These are phyloP conservation scores for Orestias chungarensis DNA, from an alignment of 2,797 vertebrate genomes.

Conservation along the genomic window DNA sequence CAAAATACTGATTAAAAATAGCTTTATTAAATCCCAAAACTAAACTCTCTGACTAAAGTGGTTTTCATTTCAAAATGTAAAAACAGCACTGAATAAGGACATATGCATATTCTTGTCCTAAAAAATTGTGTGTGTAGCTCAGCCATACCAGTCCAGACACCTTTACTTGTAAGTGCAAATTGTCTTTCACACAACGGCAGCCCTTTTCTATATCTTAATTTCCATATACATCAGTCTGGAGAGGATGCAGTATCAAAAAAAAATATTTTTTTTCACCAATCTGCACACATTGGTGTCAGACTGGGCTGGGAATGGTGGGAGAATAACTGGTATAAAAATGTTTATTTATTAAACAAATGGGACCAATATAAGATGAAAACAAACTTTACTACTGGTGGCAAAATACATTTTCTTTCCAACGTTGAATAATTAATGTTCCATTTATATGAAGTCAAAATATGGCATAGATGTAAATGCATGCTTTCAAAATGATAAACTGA, in stretches of 20 bases:
- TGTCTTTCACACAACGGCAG: no score
- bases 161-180: background rate
- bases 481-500: background rate
- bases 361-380: background rate
- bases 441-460: background rate
- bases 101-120: background rate
- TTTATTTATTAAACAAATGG: background rate
- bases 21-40: no score
- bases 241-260: background rate
- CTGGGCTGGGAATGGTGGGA: background rate
- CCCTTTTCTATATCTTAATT: background rate
- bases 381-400: background rate
- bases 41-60: background rate
- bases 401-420: background rate
- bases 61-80: no score
- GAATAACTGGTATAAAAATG: background rate
- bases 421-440: background rate
- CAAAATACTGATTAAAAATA: no score
- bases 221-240: background rate
- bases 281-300: background rate
- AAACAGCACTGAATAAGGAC: background rate
- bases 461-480: background rate
- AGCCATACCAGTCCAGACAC: background rate
- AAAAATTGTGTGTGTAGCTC: background rate
- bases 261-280: background rate